Evolutionary conservation across 1,140 invertebrate species (phyloP).

Genomic region (Drosophila kanapiae): DNA sequence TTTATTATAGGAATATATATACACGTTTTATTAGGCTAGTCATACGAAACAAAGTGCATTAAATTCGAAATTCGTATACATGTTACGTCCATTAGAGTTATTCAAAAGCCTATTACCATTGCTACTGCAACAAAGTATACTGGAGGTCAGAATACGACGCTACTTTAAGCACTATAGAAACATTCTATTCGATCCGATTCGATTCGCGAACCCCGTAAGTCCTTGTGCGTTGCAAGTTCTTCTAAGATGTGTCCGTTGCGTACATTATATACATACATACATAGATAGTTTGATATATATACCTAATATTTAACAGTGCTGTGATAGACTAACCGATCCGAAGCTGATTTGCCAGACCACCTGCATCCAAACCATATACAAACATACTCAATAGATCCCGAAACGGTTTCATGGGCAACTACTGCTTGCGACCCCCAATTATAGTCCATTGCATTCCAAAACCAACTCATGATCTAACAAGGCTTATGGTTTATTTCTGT

Average conservation of each 20-base stretch:
- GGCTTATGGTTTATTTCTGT: constrained; percentile 50
- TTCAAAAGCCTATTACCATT: constrained; percentile 48
- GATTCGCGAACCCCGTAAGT: constrained; percentile 63
- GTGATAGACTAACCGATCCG: constrained; percentile 78
- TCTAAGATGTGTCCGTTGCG: constrained; percentile 62
- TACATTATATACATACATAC: constrained; percentile 24
- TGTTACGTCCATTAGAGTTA: constrained; percentile 76
- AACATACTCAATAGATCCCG: constrained; percentile 17
- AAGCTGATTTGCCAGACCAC: constrained; percentile 41
- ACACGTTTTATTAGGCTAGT: constrained; percentile 79
- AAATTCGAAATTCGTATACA: constrained; percentile 71
- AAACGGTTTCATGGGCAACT: constrained; percentile 45
- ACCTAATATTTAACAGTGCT: constrained; percentile 75
- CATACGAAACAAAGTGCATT: constrained; percentile 73
- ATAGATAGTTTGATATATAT: constrained; percentile 41
- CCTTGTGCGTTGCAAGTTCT: constrained; percentile 68
- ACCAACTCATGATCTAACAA: constrained; percentile 42
- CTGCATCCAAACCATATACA: constrained; percentile 30
- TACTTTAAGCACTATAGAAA: constrained; percentile 46
- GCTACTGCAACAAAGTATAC: constrained; percentile 33
- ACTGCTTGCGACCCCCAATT: constrained; percentile 38
- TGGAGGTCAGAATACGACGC: constrained; percentile 43
- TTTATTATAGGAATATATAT: constrained; percentile 82
- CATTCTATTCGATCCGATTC: constrained; percentile 31
- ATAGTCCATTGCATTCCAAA: constrained; percentile 23